Percentiles rank a stretch among this genome's conserved stretches.
These are phyloP conservation scores for Zenarchopterus dispar DNA, from an alignment of 2,797 vertebrate species.

Conservation along the genomic window DNA sequence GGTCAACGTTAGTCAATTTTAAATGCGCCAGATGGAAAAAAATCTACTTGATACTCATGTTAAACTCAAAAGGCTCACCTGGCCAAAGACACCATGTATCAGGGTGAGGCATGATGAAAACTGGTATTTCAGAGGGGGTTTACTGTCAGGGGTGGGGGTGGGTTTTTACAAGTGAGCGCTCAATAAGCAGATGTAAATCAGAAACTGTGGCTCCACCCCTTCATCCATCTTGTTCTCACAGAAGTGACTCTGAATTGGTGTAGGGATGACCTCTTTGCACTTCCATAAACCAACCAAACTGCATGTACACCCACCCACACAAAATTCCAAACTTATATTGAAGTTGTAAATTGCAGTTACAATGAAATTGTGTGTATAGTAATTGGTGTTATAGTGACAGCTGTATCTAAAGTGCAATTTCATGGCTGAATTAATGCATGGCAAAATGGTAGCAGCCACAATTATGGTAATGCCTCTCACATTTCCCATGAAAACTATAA, in stretches of 20 bases:
- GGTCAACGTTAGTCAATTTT: too few relatives aligned
- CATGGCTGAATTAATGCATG: slow-evolving; percentile 2
- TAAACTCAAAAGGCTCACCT: slow-evolving; percentile 1
- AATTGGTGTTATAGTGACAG: slow-evolving; percentile 40
- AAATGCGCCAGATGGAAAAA: too few relatives aligned
- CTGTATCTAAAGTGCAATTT: slow-evolving; percentile 35
- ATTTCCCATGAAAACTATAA: too few relatives aligned
- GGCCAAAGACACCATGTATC: slow-evolving; percentile 26
- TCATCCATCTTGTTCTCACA: slow-evolving; percentile 68
- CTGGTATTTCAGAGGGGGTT: slow-evolving; percentile 48
- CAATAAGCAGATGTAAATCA: slow-evolving; percentile 78
- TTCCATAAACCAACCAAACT: slow-evolving; percentile 52
- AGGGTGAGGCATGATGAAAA: slow-evolving; percentile 37
- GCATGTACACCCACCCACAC: slow-evolving; percentile 4
- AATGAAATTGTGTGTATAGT: slow-evolving; percentile 35
- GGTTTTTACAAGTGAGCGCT: slow-evolving; percentile 64
- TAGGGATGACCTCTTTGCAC: slow-evolving; percentile 88
- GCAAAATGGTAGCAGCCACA: slow-evolving; percentile 12
- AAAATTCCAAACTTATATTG: slow-evolving; percentile 32
- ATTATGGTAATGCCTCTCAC: too few relatives aligned
- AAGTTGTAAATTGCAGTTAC: slow-evolving; percentile 45
- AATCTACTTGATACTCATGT: too few relatives aligned
- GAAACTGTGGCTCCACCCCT: slow-evolving; percentile 57
- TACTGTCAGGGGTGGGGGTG: slow-evolving; percentile 48
- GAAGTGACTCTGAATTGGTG: slow-evolving; percentile 78